Evolutionary conservation across 2,113 vertebrate species (phyloP), one percentile per base, ranked within the genome.

Genomic region (Rhea pennata): DNA sequence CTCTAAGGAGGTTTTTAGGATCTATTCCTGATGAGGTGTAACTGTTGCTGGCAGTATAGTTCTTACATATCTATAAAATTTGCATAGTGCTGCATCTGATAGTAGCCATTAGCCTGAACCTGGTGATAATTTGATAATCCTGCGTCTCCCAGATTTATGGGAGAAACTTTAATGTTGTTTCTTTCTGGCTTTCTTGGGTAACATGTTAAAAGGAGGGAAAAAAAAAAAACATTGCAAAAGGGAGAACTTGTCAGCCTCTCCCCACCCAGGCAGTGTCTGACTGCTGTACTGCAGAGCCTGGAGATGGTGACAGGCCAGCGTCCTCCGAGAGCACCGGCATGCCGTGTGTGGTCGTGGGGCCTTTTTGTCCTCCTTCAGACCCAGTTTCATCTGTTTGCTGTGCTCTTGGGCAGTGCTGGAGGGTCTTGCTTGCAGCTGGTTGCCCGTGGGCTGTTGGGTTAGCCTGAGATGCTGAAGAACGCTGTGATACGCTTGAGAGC

Each of bases 391-490:
- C 44, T 46, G 14, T 72, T 92, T 64, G 66, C 46, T 12, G 4
- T 0, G 0, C 19, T 48, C 15, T 12, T 40, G 27, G 42, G 29
- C 31, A 27, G 24, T 6, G 12, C 42, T 0, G 0, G 2, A 21
- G 40, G 53, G 15, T 6, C 36, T 36, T 9, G 15, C 14, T 74
- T 13, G 56, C 12, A 8, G 10, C 31, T 8, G 33, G 33, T 36
- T 81, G 64, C 40, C 61, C 66, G 27, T 2, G 53, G 31, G 31
- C 10, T 51, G n/a, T 8, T 50, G 69, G 23, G 33, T 81, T 84
- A 24, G 73, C 46, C 21, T 0, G 1, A 42, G 27, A 44, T 16
- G 17, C 24, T 3, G 15, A 36, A n/a, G 64, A 42, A 39, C 51
- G 22, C 23, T 8, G 5, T 5, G 22, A 24, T 65, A 54, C 27